These are phyloP conservation scores for Mustelus asterias DNA, from an alignment of 2,113 vertebrate species.

Conservation along the genomic window DNA sequence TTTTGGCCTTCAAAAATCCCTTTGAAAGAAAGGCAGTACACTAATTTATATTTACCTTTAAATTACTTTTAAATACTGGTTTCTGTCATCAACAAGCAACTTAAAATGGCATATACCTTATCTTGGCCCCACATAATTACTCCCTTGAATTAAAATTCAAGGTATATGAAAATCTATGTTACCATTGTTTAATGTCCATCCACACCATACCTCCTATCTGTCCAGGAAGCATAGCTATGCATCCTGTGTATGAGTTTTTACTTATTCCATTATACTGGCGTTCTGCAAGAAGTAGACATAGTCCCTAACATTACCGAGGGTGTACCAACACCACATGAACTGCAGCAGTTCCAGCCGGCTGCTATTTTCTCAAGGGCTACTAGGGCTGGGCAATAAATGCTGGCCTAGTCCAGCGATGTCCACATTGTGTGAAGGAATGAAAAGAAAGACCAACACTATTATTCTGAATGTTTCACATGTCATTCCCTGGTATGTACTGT, in stretches of 20 bases:
- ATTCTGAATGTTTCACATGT: not conserved
- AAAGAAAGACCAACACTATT: not conserved
- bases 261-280: too few relatives aligned
- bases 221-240: not conserved
- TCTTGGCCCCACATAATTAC: too few relatives aligned
- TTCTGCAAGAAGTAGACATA: not conserved
- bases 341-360: too few relatives aligned
- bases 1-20: not conserved
- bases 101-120: not conserved
- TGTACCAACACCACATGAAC: too few relatives aligned
- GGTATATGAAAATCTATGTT: not conserved
- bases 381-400: too few relatives aligned
- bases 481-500: not conserved
- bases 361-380: too few relatives aligned
- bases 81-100: not conserved
- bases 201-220: not conserved
- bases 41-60: not conserved
- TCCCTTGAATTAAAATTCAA: too few relatives aligned
- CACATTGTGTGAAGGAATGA: too few relatives aligned
- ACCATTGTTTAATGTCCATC: not conserved
- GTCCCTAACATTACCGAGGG: too few relatives aligned
- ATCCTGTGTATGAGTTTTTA: not conserved
- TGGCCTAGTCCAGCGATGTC: too few relatives aligned
- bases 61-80: not conserved
- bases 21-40: not conserved